Evolutionary conservation across 2,113 vertebrate genomes (phyloP), one percentile per base, ranked within the genome.

Genomic region (Carlito syrichta): DNA sequence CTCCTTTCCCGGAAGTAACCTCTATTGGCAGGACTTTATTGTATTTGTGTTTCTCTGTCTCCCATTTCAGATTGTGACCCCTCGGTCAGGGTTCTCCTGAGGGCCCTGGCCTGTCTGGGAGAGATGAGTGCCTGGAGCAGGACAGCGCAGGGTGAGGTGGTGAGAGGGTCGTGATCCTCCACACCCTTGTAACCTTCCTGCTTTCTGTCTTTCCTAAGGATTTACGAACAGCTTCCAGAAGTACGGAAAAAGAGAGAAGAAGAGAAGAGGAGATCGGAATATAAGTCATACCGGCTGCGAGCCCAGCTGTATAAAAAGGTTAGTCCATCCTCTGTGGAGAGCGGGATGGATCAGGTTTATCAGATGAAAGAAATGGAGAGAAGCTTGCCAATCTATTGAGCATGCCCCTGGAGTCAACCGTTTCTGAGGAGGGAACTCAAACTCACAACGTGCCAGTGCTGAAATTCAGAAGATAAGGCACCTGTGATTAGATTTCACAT

Each of bases 141-240:
- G 5, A 58, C 79, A 30, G 6, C 25, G 63, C 45, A 83, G 73
- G 32, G 69, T 56, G 10, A 9, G 22, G 4, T 63, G 17, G 14
- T 54, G 22, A 87, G 63, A 73, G 43, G 76, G n/a, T 0, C 2
- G 35, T 62, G 10, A n/a, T n/a, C 32, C 77, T 66, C 17, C 83
- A 22, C 52, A 38, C 22, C 43, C 32, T 35, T 14, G 5, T 91
- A 62, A 94, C 35, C 82, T 63, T 69, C 48, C 40, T 62, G 23
- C 62, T 89, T 74, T 88, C 68, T 96, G 35, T 94, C 68, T 92
- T 88, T 32, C 7, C 3, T 5, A 84, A 99, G 99, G 96, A 99
- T 99, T 38, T 99, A 99, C 11, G 98, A 99, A 92, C 99, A 98
- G 98, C 99, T 99, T 3, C 99, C 99, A 0, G 99, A 99, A 97